Conservation (phyloP, 2,797 vertebrate genomes). For the Pangasius krempfi region DNA sequence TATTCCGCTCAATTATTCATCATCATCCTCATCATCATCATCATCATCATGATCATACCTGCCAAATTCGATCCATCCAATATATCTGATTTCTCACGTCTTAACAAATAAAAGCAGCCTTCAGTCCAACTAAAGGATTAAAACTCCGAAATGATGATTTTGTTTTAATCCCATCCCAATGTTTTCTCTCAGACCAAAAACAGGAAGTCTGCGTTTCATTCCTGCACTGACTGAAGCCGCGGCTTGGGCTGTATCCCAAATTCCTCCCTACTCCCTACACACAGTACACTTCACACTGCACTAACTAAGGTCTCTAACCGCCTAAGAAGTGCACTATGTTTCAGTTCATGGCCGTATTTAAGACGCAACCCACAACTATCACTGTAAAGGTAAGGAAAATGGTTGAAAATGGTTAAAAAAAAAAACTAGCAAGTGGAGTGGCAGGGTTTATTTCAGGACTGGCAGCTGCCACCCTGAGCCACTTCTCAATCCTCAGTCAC, state of each 20-base stretch:
- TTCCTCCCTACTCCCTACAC: not conserved
- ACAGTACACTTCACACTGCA: not conserved
- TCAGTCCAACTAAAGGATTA: not conserved
- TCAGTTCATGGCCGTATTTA: not conserved
- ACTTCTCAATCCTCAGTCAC: not conserved
- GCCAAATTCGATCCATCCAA: slow-evolving; percentile 37
- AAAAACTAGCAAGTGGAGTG: not conserved
- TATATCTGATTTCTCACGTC: not conserved
- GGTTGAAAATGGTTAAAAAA: not conserved
- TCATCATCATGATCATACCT: slow-evolving; percentile 16
- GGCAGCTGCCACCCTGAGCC: not conserved
- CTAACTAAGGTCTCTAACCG: not conserved
- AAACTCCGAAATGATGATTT: not conserved
- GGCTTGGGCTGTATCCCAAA: not conserved
- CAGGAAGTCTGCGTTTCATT: slow-evolving; percentile 21
- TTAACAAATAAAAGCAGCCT: not conserved
- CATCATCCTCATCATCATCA: not conserved
- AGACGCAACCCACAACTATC: not conserved
- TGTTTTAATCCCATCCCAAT: not conserved
- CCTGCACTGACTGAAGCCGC: not conserved
- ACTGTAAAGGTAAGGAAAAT: not conserved
- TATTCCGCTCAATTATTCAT: not conserved
- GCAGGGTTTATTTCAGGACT: not conserved
- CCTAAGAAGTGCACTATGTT: not conserved
- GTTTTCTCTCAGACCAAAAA: slow-evolving; percentile 6